These are phyloP conservation scores for Cheilosia vulpina DNA, from an alignment of 2,888 invertebrate species.

Conservation along the genomic window DNA sequence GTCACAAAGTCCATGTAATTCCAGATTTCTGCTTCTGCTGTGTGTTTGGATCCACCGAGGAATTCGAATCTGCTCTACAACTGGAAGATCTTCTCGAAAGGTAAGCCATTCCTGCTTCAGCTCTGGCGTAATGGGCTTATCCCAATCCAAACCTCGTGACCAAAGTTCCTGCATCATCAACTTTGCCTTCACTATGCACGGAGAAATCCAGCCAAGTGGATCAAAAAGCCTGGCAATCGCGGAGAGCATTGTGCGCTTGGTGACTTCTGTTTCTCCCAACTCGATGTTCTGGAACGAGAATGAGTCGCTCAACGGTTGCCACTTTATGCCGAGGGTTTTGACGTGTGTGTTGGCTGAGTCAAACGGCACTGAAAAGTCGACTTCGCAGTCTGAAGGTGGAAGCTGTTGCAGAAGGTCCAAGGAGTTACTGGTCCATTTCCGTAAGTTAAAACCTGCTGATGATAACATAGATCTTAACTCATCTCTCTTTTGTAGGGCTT, in stretches of 20 bases:
- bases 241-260: no score
- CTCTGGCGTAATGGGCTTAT: conserved; percentile 2
- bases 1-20: conserved; percentile 44
- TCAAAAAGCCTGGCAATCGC: no score
- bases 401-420: conserved; percentile 7
- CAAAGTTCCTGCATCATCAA: conserved; percentile 36
- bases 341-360: conserved; percentile 15
- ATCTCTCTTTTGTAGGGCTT: conserved; percentile 14
- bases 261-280: no score
- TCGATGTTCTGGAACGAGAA: no score
- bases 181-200: no score
- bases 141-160: conserved; percentile 2
- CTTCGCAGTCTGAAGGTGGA: conserved; percentile 2
- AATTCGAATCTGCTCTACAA: conserved; percentile 8
- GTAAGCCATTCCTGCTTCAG: conserved; percentile 11
- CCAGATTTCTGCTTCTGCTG: background rate
- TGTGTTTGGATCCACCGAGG: conserved; percentile 14
- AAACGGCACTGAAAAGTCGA: background rate
- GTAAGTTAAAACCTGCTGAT: conserved; percentile 22
- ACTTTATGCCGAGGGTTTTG: conserved; percentile 29
- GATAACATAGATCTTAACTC: no score
- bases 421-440: conserved; percentile 21
- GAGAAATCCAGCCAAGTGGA: no score
- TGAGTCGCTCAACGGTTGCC: no score
- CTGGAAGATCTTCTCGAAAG: conserved; percentile 11